Percentiles rank a stretch among this genome's conserved stretches.
These are phyloP conservation scores for Hypsopygia costalis DNA, from an alignment of 2,888 invertebrate genomes.

Conservation along the genomic window DNA sequence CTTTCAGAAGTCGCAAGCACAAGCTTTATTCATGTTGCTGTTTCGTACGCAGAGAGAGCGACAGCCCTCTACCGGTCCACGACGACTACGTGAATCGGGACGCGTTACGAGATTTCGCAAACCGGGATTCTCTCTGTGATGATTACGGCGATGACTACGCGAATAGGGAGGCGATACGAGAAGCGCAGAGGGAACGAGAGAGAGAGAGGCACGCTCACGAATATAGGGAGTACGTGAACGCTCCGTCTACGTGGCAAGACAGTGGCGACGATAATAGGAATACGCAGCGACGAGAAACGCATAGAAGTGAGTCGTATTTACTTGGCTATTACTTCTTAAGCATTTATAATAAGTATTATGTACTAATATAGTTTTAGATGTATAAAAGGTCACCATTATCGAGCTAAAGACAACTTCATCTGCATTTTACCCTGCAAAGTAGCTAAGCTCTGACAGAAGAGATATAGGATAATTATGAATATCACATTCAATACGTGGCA, in stretches of 20 bases:
- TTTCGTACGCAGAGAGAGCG: slow-evolving; percentile 76
- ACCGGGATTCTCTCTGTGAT: slow-evolving; percentile 68
- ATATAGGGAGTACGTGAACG: slow-evolving; percentile 75
- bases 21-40: slow-evolving; percentile 74
- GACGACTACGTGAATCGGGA: slow-evolving; percentile 75
- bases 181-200: slow-evolving; percentile 65
- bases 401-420: no score
- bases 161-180: slow-evolving; percentile 73
- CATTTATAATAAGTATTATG: no score
- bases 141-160: slow-evolving; percentile 77
- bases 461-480: no score
- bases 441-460: no score
- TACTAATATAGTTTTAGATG: no score
- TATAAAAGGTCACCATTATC: no score
- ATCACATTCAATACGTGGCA: no score
- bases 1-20: slow-evolving; percentile 66
- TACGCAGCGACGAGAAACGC: slow-evolving; percentile 60
- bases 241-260: slow-evolving; percentile 62
- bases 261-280: slow-evolving; percentile 61
- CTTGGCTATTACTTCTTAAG: no score
- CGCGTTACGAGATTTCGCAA: slow-evolving; percentile 66
- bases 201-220: slow-evolving; percentile 56
- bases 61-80: slow-evolving; percentile 65
- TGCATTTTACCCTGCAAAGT: no score
- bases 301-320: slow-evolving; percentile 48